Conservation (phyloP, 2,888 invertebrate species). For the Polymixis lichenea region DNA sequence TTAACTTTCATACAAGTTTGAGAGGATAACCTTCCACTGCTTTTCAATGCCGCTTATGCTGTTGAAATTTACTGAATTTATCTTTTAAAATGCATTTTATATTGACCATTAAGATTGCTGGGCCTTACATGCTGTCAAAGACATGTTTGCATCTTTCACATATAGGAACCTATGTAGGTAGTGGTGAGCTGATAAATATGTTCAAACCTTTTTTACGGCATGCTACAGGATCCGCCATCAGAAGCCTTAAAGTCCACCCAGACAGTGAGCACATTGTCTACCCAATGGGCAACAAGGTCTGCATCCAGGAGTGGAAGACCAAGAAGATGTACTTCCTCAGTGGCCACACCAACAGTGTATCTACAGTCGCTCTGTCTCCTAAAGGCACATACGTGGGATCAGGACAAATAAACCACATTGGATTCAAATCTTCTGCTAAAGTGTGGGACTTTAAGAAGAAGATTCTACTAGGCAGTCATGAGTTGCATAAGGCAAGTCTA, state of each 20-base stretch:
- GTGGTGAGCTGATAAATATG: background rate
- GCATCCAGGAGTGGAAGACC: slow-evolving; percentile 92
- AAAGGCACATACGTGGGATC: slow-evolving; percentile 95
- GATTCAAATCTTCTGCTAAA: slow-evolving; percentile 96
- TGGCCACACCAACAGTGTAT: slow-evolving; percentile 95
- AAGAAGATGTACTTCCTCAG: slow-evolving; percentile 94
- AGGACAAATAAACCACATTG: slow-evolving; percentile 97
- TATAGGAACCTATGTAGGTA: too few species aligned
- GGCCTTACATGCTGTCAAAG: background rate
- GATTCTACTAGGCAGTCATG: slow-evolving; percentile 92
- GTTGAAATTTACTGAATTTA: background rate
- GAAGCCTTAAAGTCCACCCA: slow-evolving; percentile 93
- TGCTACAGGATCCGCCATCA: slow-evolving; percentile 80
- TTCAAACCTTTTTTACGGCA: background rate
- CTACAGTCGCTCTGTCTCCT: slow-evolving; percentile 94
- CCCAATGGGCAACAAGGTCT: slow-evolving; percentile 95
- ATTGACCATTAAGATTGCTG: background rate
- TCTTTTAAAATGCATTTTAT: background rate
- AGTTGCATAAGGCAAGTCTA: slow-evolving; percentile 93
- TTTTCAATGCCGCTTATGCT: too few species aligned
- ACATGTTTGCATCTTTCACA: background rate
- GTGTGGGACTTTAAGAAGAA: slow-evolving; percentile 95
- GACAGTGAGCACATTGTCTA: slow-evolving; percentile 93
- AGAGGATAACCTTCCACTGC: background rate
- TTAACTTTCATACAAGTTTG: slow-evolving; percentile 19